Evolutionary conservation across 2,797 vertebrate genomes (phyloP).

Genomic region (Enteromius argenteus): DNA sequence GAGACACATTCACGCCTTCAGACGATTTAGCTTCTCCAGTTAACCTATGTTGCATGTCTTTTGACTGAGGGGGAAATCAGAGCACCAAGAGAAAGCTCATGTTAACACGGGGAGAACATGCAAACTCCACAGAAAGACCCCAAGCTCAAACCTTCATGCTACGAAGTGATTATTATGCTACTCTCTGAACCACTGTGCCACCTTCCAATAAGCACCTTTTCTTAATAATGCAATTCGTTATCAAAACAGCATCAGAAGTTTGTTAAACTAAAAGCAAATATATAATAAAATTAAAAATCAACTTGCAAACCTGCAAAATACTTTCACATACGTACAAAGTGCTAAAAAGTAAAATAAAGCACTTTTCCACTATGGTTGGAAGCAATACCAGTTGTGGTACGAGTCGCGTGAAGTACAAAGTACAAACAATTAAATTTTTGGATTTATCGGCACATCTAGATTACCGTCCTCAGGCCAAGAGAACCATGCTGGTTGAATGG

Average conservation of each 20-base stretch:
- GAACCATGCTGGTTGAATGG: neutral
- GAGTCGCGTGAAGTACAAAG: neutral
- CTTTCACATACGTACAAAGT: neutral
- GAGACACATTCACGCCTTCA: neutral
- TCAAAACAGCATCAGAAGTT: conserved; percentile 37
- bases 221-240: neutral
- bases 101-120: neutral
- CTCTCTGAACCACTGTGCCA: neutral
- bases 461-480: neutral
- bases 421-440: neutral
- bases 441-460: neutral
- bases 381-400: neutral
- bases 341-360: neutral
- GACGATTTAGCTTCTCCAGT: neutral
- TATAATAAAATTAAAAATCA: neutral
- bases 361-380: neutral
- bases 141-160: neutral
- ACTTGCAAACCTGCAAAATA: neutral
- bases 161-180: neutral
- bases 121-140: neutral
- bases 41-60: neutral
- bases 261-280: neutral
- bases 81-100: neutral
- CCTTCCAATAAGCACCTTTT: conserved; percentile 10
- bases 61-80: neutral